A percentile compares a stretch with the other conserved stretches of the same genome.
phyloP scores from a whole-genome alignment of 64 coral and sea anemone genomes.

The Cladopsammia gracilis region DNA sequence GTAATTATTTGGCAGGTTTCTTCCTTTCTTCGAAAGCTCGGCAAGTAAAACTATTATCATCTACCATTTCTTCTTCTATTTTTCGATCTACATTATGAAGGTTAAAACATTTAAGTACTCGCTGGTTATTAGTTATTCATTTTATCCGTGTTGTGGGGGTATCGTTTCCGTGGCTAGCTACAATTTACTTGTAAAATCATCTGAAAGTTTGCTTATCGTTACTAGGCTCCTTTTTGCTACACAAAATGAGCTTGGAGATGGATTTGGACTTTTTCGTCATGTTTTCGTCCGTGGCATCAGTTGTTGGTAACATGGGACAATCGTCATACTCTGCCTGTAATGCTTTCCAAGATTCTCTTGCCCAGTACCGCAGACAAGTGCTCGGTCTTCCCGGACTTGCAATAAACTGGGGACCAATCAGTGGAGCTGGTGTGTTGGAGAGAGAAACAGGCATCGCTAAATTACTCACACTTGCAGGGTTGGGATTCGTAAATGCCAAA shows the following conservation, averaged over 20 bases:
- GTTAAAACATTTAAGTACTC: no score
- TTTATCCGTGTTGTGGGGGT: no score
- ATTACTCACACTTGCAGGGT: slow-evolving; percentile 30
- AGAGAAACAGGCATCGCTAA: slow-evolving; percentile 37
- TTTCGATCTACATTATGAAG: no score
- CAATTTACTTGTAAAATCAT: no score
- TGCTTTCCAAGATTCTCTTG: slow-evolving; percentile 74
- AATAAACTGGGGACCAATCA: slow-evolving; percentile 86
- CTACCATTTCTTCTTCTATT: no score
- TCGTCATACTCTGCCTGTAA: slow-evolving; percentile 68
- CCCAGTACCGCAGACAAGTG: slow-evolving; percentile 61
- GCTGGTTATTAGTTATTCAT: no score
- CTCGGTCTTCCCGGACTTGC: slow-evolving; percentile 78
- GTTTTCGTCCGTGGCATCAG: slow-evolving; percentile 72
- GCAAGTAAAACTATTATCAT: no score
- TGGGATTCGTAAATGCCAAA: slow-evolving; percentile 29
- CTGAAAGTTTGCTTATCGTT: background rate
- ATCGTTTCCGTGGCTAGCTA: no score
- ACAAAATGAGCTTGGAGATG: slow-evolving; percentile 72
- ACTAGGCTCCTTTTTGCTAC: slow-evolving; percentile 67
- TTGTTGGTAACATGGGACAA: slow-evolving; percentile 73
- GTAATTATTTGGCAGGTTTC: no score
- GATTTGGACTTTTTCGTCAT: slow-evolving; percentile 83
- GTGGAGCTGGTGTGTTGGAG: slow-evolving; percentile 74
- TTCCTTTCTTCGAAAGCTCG: no score